Conservation (phyloP, 2,888 invertebrate genomes). For the Cryptosula pallasiana region DNA sequence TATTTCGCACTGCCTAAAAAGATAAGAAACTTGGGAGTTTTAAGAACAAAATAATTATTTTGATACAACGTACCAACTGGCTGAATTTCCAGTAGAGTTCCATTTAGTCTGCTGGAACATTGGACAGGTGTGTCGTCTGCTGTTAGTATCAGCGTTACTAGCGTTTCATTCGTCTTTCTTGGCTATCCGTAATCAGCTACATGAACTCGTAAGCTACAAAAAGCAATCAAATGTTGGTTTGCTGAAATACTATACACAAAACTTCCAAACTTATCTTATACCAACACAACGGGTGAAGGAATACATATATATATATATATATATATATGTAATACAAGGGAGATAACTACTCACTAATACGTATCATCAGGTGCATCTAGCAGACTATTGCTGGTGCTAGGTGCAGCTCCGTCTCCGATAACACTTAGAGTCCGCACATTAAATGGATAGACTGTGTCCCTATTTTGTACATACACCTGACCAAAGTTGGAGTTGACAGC, state of each 20-base stretch:
- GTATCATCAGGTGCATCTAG: neutral
- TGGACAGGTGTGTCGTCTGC: neutral
- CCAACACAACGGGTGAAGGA: too few relatives aligned
- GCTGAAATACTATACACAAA: too few relatives aligned
- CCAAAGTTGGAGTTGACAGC: neutral
- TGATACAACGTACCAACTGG: slow-evolving; percentile 2
- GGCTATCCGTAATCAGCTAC: slow-evolving; percentile 33
- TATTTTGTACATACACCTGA: neutral
- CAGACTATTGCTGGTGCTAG: neutral
- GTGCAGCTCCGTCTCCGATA: neutral
- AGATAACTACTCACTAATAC: neutral
- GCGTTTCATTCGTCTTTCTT: slow-evolving; percentile 25
- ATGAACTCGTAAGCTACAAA: slow-evolving; percentile 27
- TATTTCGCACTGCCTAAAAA: too few relatives aligned
- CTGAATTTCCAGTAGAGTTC: neutral
- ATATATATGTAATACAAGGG: neutral
- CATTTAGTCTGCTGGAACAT: neutral
- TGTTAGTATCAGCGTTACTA: slow-evolving; percentile 28
- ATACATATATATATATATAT: too few relatives aligned
- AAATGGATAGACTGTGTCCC: slow-evolving; percentile 17
- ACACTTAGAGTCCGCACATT: slow-evolving; percentile 1
- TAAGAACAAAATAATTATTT: too few relatives aligned
- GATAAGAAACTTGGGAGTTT: too few relatives aligned
- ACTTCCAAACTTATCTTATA: too few relatives aligned
- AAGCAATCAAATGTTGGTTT: too few relatives aligned